Evolutionary conservation across 2,797 vertebrate species (phyloP), one percentile per base, ranked within the genome.

Genomic region (Odontamblyopus lacepedii): DNA sequence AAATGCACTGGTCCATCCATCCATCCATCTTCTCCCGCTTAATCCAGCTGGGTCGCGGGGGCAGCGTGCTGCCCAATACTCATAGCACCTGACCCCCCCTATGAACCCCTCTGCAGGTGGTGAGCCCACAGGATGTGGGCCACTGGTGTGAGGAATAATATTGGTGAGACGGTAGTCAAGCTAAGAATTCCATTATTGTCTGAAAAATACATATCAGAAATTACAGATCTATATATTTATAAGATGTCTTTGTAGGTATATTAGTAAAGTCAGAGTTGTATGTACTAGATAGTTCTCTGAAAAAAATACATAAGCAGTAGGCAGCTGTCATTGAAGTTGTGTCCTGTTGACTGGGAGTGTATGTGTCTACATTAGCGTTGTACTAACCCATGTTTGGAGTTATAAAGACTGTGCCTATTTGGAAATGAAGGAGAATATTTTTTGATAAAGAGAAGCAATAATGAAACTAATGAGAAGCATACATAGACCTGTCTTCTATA

Each of bases 391-490:
- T 78, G 74, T 82, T 71, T 79, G 75, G 70, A 72, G 66, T 78
- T 76, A 74, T 74, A 76, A 83, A 78, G 83, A 88, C 71, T 84
- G 89, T 88, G 90, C 85, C 89, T 89, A 83, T 85, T 84, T 80
- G 27, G 44, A 66, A 50, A 16, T 66, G 75, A 64, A 78, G 67
- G 63, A 67, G 79, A 51, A 65, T 69, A 18, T 55, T 77, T 80
- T 83, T 86, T 86, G 53, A 82, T 77, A 78, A 79, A 74, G 73
- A 74, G 51, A 88, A 92, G 92, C 92, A 93, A 93, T 93, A 93
- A 91, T 87, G 88, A 83, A 90, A 86, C 80, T 84, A 88, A 87
- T 77, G 70, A 82, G 2, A 32, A 80, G 48, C 69, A 77, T 79
- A 74, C 59, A 61, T 69, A 72, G 76, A 78, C 72, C 78, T 69